Base-by-base conservation (phyloP, 2,113 vertebrate species). In the Hemicordylus capensis region DNA sequence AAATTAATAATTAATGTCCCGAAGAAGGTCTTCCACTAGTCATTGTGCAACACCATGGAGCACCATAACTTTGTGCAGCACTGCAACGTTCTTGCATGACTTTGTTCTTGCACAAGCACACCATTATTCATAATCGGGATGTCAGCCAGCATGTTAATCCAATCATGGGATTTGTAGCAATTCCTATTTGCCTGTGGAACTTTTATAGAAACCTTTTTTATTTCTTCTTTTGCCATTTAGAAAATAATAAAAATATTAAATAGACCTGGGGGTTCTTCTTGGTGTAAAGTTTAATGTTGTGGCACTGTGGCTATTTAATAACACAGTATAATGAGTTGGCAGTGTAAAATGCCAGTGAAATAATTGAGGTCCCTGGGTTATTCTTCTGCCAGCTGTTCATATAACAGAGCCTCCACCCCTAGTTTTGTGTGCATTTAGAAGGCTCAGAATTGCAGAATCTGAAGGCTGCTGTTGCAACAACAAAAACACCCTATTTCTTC, bases 201-300 rank as follows among this genome's bases (percentile, higher is more conserved):
- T 61, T 69, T 24, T 76, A 37, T 28, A 31, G 28, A 61, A 58
- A 37, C 11, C 12, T 51, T 37, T 85, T 85, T 79, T 85, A 79
- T 72, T 48, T 4, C 3, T 48, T 66, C 0, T 0, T 75, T 9
- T 39, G 31, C 66, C 78, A n/a, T 48, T 56, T 39, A 15, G 48
- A 81, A 77, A 59, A 56, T 63, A 46, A 83, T 81, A 56, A 46
- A 46, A 39, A 51, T 44, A 81, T 61, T 42, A 76, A 78, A 28
- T 42, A 58, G 54, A 2, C 72, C 20, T 66, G 46, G 34, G 22
- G 34, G 34, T 51, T 61, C 61, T 74, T 51, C 31, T 76, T 81
- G 34, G 46, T 88, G 75, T 80, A 75, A 81, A 84, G 76, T 59
- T 31, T 76, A 87, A 11, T 80, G 54, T 7, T 67, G 4, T 76